Conservation (phyloP, 2,797 vertebrate species). For the Podarcis siculus region DNA sequence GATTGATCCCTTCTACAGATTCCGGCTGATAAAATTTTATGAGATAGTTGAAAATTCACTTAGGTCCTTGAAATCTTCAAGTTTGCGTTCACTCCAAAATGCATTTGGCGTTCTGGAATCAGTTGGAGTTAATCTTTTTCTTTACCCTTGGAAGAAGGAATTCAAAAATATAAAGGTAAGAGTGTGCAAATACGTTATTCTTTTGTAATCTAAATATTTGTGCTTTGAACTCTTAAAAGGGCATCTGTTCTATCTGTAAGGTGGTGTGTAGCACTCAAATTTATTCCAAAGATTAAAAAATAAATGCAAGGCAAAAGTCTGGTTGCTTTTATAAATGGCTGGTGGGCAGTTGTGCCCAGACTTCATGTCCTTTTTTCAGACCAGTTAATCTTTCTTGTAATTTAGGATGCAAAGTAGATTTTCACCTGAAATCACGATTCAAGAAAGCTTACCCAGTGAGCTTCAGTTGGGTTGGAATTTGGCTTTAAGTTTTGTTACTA, state of each 20-base stretch:
- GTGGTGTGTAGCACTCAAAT: background rate
- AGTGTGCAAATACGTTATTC: background rate
- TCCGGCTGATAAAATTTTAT: slow-evolving; percentile 94
- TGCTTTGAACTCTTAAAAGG: background rate
- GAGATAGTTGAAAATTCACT: slow-evolving; percentile 92
- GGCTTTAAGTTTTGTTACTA: background rate
- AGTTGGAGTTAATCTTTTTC: slow-evolving; percentile 93
- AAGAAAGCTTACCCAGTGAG: background rate
- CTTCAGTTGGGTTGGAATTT: background rate
- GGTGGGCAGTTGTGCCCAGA: no score
- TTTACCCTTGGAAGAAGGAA: slow-evolving; percentile 99
- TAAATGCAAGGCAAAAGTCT: background rate
- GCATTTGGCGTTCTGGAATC: slow-evolving; percentile 92
- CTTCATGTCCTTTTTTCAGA: background rate
- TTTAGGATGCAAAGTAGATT: background rate
- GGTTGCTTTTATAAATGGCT: background rate
- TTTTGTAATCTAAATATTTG: background rate
- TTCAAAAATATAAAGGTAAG: slow-evolving; percentile 96
- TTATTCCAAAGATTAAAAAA: background rate
- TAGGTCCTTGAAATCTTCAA: slow-evolving; percentile 86
- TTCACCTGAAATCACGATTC: background rate
- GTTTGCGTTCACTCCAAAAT: slow-evolving; percentile 85
- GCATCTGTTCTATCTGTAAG: background rate
- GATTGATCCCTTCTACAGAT: slow-evolving; percentile 91
- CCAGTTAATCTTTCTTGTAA: background rate